Evolutionary conservation across 2,888 invertebrate species (phyloP).

Genomic region (Philopedon plagiatum): DNA sequence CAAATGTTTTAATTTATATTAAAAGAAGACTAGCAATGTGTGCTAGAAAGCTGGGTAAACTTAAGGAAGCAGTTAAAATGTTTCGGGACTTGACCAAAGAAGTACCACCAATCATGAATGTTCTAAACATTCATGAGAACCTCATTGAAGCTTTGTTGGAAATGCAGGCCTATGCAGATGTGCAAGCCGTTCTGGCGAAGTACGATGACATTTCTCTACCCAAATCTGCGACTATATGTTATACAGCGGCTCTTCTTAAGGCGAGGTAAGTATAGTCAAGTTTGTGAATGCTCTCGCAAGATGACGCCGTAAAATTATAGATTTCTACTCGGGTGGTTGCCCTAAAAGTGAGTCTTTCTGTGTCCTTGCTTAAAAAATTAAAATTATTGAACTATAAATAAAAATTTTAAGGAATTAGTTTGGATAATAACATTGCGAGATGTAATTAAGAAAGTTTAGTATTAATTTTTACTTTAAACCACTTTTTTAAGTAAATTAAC

Average conservation of each 20-base stretch:
- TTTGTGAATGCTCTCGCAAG: too few species aligned
- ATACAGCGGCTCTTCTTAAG: slow-evolving; percentile 94
- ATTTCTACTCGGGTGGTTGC: too few species aligned
- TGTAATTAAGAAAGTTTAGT: too few species aligned
- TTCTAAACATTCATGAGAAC: slow-evolving; percentile 95
- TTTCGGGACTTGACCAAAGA: slow-evolving; percentile 97
- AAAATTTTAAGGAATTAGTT: too few species aligned
- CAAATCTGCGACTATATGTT: slow-evolving; percentile 95
- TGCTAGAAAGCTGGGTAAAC: slow-evolving; percentile 91
- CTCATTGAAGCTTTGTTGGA: slow-evolving; percentile 95
- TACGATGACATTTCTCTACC: slow-evolving; percentile 95
- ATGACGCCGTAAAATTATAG: too few species aligned
- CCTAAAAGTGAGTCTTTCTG: too few species aligned
- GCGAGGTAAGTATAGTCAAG: slow-evolving; percentile 69
- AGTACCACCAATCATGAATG: slow-evolving; percentile 94
- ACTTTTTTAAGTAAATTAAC: too few species aligned
- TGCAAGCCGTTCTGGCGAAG: slow-evolving; percentile 91
- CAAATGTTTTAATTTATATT: slow-evolving; percentile 94
- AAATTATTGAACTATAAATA: too few species aligned
- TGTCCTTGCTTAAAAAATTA: too few species aligned
- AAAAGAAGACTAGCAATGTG: slow-evolving; percentile 97
- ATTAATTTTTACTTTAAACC: too few species aligned
- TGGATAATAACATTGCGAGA: too few species aligned
- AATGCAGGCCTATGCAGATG: slow-evolving; percentile 97
- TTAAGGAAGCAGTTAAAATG: slow-evolving; percentile 96